Base-by-base conservation (phyloP, 2,888 invertebrate species). In the Cheilosia soror region DNA sequence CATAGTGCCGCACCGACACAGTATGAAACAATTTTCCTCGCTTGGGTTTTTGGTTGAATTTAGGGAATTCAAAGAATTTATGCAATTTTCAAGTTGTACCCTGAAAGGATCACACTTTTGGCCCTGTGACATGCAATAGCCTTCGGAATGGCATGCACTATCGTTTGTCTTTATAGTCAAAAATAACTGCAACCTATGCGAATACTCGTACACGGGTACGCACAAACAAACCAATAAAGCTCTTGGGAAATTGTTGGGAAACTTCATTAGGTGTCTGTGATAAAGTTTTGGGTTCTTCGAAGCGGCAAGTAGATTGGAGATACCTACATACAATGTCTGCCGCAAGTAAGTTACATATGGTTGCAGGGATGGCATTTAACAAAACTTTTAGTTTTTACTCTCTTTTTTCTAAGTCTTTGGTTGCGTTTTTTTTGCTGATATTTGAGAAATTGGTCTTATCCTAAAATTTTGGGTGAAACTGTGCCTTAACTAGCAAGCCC, bases 41-140 rank as follows among this genome's bases (percentile, higher is more conserved):
- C 37, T 27, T 31, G n/a, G 27, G 44, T 44, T 47, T 37, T 20
- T 11, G 37, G 44, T 63, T 63, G 47, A 62, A 29, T 42, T 33
- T 77, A 4, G 47, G 53, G 51, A 68, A 53, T 78, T 78, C 33
- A 44, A 13, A 29, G 62, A 78, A 78, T 68, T 63, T 78, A 29
- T 78, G 40, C 66, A 77, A 60, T 68, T 68, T 77, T 60, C 58
- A 60, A 60, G 76, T 68, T 37, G 13, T 37, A 66, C 44, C 37
- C 53, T 13, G 57, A 15, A 27, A 29, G 40, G 58, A 33, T 53
- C 25, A 69, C 68, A 58, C 49, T 9, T 20, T 49, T 49, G 49
- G 49, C 5, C 49, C 25, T 25, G 25, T 49, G 51, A 1, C 44
- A 15, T 15, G n/a, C 44, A 47, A 15, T n/a, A 15, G 49, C 68